Evolutionary conservation across 2,888 invertebrate genomes (phyloP), one percentile per base, ranked within the genome.

Genomic region (Athalia rosae): DNA sequence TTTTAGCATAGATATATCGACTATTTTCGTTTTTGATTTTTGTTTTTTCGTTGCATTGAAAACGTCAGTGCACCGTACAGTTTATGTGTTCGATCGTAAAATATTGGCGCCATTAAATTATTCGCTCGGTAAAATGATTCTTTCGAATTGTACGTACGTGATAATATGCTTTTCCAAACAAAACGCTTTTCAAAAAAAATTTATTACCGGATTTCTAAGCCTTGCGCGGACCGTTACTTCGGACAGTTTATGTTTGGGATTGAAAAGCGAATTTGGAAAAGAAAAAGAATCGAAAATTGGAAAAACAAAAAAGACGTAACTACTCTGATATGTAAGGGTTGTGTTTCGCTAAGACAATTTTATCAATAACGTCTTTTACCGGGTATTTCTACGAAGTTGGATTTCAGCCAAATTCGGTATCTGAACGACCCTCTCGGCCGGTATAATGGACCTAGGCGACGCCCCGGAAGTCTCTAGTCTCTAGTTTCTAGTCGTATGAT

Each of bases 371-470:
- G 41, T 41, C 28, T 67, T 71, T 9, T n/a, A 15, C 58, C 71
- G 43, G 58, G 45, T 13, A 58, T 71, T 45, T 67, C 67, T 53
- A 41, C 50, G 50, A 28, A 28, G 67, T 67, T 71, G 71, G 71
- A 71, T 43, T 15, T 58, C 56, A 0, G 71, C 71, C 71, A 71
- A 71, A 71, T 71, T 47, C 58, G 9, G 45, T 41, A 53, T 43
- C 28, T 28, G 58, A 71, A 71, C 71, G 41, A 71, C 58, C 58
- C 71, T 28, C 28, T 58, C n/a, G 56, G 6, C 56, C 15, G 13
- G 45, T 71, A 71, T 58, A 71, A 71, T 15, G 71, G 71, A 58
- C 58, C 58, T 13, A 15, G 71, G 71, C 58, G 45, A 58, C 71
- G 58, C 58, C 71, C 67, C 67, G 53, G 53, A 67, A 67, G 50